phyloP scores from a whole-genome alignment of 2,113 vertebrate species.

The Progne subis region DNA sequence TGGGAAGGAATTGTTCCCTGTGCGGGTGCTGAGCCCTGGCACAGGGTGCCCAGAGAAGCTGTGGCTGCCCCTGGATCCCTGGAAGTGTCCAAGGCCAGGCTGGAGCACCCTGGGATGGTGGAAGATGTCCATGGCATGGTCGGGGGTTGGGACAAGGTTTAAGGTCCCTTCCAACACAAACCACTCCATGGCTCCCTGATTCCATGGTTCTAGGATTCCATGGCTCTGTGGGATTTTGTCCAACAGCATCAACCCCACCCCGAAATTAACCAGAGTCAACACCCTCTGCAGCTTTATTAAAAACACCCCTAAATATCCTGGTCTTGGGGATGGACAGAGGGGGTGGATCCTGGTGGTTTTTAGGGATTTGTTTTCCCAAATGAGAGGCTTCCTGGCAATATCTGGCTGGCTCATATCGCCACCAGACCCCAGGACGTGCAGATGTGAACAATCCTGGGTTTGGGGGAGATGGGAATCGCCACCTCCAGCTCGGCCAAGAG shows the following conservation, averaged over 20 bases:
- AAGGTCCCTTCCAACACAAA: not conserved
- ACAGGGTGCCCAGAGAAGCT: not conserved
- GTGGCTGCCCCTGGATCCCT: not conserved
- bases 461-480: accelerated
- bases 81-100: not conserved
- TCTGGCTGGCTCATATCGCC: not conserved
- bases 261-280: not conserved
- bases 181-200: not conserved
- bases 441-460: not conserved
- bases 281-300: not conserved
- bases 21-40: accelerated
- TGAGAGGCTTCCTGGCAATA: not conserved
- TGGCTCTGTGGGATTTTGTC: not conserved
- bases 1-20: not conserved
- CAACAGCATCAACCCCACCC: not conserved
- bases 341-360: not conserved
- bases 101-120: accelerated
- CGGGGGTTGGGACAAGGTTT: not conserved
- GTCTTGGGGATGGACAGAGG: accelerated
- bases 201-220: not conserved
- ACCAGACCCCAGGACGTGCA: not conserved
- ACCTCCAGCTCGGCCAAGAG: not conserved
- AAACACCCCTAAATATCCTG: not conserved
- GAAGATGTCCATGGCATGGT: not conserved
- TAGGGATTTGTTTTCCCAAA: not conserved